Percentiles rank a stretch among this genome's conserved stretches.
Evolutionary conservation across 2,888 invertebrate genomes (phyloP).

Genomic region (Eupithecia subfuscata): DNA sequence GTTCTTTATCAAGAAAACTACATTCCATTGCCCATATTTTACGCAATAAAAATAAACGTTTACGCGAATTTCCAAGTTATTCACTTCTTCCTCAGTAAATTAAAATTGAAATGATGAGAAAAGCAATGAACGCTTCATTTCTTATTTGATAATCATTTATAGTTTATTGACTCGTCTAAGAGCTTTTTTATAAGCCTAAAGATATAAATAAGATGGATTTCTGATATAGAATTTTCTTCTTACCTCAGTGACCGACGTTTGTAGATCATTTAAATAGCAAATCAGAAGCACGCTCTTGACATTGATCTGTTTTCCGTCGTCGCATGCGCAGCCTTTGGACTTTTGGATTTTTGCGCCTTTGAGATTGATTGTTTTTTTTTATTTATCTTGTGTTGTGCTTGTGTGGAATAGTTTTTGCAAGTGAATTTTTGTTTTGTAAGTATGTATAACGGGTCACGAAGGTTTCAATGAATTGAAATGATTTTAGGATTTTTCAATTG

Average conservation of each 20-base stretch:
- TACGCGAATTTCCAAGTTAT: background rate
- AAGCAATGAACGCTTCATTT: too few relatives aligned
- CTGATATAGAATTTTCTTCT: conserved; percentile 22
- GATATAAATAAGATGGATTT: too few relatives aligned
- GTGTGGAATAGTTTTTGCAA: background rate
- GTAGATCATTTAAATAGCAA: conserved; percentile 81
- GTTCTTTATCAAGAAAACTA: background rate
- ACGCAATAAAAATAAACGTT: background rate
- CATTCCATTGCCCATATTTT: background rate
- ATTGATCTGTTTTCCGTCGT: conserved; percentile 66
- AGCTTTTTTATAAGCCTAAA: too few relatives aligned
- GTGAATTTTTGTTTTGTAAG: conserved; percentile 4
- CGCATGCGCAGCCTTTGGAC: conserved; percentile 53
- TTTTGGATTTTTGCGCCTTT: conserved; percentile 1
- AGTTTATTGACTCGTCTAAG: too few relatives aligned
- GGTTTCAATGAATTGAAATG: background rate
- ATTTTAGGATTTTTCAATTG: background rate
- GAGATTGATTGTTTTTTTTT: background rate
- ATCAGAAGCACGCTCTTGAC: conserved; percentile 70
- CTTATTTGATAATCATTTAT: too few relatives aligned
- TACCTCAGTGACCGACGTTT: conserved; percentile 56
- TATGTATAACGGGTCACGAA: background rate
- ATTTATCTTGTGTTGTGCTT: conserved; percentile 1
- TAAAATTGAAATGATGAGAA: too few relatives aligned
- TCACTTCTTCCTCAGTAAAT: background rate